Evolutionary conservation across 1,140 invertebrate genomes (phyloP), one percentile per base, ranked within the genome.

Genomic region (Spodoptera litura): DNA sequence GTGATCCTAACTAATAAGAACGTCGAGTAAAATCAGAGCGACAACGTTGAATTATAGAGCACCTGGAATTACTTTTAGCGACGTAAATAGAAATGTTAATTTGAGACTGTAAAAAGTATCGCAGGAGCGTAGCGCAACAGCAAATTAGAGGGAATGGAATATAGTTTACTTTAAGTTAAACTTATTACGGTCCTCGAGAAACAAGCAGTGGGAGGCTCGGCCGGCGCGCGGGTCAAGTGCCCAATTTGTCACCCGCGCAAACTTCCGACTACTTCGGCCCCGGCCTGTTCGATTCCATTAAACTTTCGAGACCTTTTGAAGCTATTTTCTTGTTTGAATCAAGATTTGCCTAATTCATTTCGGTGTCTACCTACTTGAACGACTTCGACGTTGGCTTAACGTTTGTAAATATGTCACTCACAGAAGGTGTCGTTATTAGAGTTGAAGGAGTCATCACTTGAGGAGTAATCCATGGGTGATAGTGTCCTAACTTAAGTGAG

Each of bases 141-240:
- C 89, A 94, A 94, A 94, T 94, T 94, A 93, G 90, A 93, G 89
- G 90, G 91, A 92, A 93, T 91, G 90, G 92, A 91, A 94, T 93
- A 94, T 94, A 94, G 93, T 94, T 94, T 94, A 94, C 92, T 93
- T 94, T 88, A 93, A 93, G 92, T 94, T 94, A 93, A 94, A 94
- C 91, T 94, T 94, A 94, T 94, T 94, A 93, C 91, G 92, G 91
- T 92, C 86, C 92, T 93, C 88, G 84, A 90, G 91, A 87, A 92
- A 94, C 91, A 93, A 91, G 88, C 88, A 87, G 89, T 90, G 86
- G 90, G 86, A 91, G 90, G 87, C 88, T 88, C 86, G 88, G 86
- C 85, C 87, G 83, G 86, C 85, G 87, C 85, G 89, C 91, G 91
- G 92, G 91, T 94, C 93, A 94, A 94, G 93, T 93, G 91, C 91